phyloP scores from a whole-genome alignment of 2,888 invertebrate species.

The Belgica antarctica region DNA sequence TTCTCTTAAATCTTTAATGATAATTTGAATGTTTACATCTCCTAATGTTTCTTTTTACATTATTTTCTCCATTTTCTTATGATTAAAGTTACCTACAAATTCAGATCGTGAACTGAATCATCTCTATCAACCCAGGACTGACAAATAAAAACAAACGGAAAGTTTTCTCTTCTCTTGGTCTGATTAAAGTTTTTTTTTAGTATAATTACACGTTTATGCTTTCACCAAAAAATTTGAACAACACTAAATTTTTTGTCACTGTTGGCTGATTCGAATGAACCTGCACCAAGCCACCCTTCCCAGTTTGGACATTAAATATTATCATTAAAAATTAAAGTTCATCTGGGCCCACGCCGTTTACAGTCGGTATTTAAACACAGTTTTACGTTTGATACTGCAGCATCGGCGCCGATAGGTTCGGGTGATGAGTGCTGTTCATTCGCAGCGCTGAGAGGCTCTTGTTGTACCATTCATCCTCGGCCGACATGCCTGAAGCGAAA shows the following conservation, averaged over 20 bases:
- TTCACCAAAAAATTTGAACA: not conserved
- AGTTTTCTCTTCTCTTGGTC: constrained; percentile 10
- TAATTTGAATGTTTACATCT: not conserved
- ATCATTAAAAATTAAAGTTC: constrained; percentile 2
- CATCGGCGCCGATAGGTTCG: constrained; percentile 93
- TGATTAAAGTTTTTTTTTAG: no score
- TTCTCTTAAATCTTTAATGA: not conserved
- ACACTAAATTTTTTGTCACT: not conserved
- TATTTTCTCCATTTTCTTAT: not conserved
- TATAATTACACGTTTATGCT: constrained; percentile 3
- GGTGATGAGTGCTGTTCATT: constrained; percentile 95
- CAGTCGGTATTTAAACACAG: not conserved
- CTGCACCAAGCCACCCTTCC: no score
- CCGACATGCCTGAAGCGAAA: constrained; percentile 72
- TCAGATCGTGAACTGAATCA: not conserved
- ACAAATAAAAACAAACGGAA: no score
- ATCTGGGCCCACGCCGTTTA: no score
- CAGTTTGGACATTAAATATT: constrained; percentile 1
- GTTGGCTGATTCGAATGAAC: no score
- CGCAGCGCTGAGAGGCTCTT: constrained; percentile 93
- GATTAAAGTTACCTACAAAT: not conserved
- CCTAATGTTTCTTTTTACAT: not conserved
- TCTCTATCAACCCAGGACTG: not conserved
- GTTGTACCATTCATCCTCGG: constrained; percentile 98
- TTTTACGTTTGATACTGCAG: constrained; percentile 96